Evolutionary conservation across 2,113 vertebrate species (phyloP).

Genomic region (Chlorocebus sabaeus): DNA sequence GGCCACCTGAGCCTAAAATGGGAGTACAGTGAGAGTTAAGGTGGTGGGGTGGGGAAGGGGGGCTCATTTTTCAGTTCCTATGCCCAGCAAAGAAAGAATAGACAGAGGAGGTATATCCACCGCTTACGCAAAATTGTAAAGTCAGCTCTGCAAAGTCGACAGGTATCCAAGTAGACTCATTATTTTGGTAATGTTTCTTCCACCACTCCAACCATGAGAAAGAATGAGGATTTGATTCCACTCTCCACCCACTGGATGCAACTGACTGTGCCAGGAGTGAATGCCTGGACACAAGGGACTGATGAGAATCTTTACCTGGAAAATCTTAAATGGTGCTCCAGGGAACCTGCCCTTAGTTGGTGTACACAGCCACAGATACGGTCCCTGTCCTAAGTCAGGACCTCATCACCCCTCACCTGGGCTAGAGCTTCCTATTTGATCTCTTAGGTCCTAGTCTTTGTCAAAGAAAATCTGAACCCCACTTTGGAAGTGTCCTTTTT

Average conservation of each 20-base stretch:
- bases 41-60: accelerated
- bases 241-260: neutral
- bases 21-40: neutral
- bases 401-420: neutral
- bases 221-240: neutral
- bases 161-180: neutral
- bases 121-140: neutral
- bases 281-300: neutral
- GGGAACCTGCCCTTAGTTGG: neutral
- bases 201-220: neutral
- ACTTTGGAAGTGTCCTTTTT: neutral
- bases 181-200: neutral
- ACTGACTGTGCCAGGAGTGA: neutral
- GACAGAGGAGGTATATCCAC: neutral
- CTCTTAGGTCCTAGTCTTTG: neutral
- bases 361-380: neutral
- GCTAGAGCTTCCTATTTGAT: neutral
- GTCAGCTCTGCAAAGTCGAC: neutral
- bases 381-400: neutral
- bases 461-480: neutral
- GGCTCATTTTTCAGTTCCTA: neutral
- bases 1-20: neutral
- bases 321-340: neutral
- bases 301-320: neutral
- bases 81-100: neutral